Base-by-base conservation (phyloP, 1,140 invertebrate genomes). In the Anastrepha ludens region DNA sequence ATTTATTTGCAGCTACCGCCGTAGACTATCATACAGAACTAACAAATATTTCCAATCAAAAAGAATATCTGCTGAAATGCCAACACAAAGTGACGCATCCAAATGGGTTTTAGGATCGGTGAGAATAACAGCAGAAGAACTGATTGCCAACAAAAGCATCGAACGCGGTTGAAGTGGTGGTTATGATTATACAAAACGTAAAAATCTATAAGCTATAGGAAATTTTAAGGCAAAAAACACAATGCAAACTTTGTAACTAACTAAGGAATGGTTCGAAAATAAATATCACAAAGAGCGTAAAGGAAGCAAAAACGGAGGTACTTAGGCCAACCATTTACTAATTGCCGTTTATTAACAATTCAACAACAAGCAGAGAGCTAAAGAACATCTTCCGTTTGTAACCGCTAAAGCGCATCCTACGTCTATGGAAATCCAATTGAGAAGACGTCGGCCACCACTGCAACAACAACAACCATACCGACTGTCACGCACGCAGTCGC, bases 401-500 rank as follows among this genome's bases (percentile, higher is more conserved):
- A 9, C 15, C 13, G n/a, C 74, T 9, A 11, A 81, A 55, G 47
- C n/a, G 74, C 47, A 81, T 15, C 11, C 50, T 62, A 87, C 64
- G 88, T 88, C 88, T 88, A 88, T 88, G 88, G 88, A 88, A 88
- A 88, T 86, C 88, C 88, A 60, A 88, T 88, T 86, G 85, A 85
- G 64, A 17, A 50, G 44, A 81, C 74, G n/a, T 13, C 41, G 74
- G 55, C 74, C 74, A 87, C 44, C 44, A 41, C 11, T 50, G n/a
- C 86, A 50, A 59, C 50, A 78, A 29, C 29, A 70, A 47, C 67
- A 59, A 65, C 74, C 39, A 55, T 55, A 87, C 29, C 74, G 60
- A 59, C 65, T 44, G 58, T 20, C 3, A 58, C 15, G n/a, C 11
- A 20, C 17, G 47, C 74, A 81, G n/a, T 81, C 41, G 55, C 4